These are phyloP conservation scores for Phyllostomus hastatus DNA, from an alignment of 2,113 vertebrate genomes.

Conservation along the genomic window DNA sequence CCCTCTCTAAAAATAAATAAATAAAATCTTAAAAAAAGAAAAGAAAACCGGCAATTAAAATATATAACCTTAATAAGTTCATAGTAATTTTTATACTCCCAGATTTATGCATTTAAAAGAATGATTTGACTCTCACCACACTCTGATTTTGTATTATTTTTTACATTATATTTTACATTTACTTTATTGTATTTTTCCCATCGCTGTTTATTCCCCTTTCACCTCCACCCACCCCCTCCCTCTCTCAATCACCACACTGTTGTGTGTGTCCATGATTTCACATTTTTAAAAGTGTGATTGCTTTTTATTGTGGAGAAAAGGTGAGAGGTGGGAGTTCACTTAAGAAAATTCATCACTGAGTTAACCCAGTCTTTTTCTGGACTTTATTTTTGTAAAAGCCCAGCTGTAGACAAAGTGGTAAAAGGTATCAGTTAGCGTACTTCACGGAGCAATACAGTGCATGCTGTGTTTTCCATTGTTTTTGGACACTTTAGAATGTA, in stretches of 20 bases:
- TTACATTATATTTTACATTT: too few relatives aligned
- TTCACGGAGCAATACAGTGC: background rate
- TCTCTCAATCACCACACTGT: too few relatives aligned
- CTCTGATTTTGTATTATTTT: slow-evolving; percentile 28
- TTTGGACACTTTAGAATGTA: background rate
- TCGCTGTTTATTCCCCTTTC: too few relatives aligned
- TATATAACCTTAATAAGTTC: background rate
- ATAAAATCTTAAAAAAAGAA: too few relatives aligned
- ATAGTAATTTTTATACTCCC: background rate
- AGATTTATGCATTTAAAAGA: background rate
- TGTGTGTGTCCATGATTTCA: background rate
- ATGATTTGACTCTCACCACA: background rate
- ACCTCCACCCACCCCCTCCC: too few relatives aligned
- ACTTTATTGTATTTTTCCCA: too few relatives aligned
- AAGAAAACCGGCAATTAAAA: background rate
- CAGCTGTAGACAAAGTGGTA: background rate
- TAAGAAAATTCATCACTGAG: background rate
- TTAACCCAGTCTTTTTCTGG: background rate
- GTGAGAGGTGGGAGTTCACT: background rate
- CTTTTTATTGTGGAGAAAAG: background rate
- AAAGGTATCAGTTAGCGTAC: background rate
- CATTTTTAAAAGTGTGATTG: background rate
- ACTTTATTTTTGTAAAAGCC: slow-evolving; percentile 29
- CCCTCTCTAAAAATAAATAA: too few relatives aligned
- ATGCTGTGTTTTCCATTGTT: background rate